Percentiles rank a stretch among this genome's conserved stretches.
phyloP scores from a whole-genome alignment of 2,113 vertebrate genomes.

The Cryptotis parvus region DNA sequence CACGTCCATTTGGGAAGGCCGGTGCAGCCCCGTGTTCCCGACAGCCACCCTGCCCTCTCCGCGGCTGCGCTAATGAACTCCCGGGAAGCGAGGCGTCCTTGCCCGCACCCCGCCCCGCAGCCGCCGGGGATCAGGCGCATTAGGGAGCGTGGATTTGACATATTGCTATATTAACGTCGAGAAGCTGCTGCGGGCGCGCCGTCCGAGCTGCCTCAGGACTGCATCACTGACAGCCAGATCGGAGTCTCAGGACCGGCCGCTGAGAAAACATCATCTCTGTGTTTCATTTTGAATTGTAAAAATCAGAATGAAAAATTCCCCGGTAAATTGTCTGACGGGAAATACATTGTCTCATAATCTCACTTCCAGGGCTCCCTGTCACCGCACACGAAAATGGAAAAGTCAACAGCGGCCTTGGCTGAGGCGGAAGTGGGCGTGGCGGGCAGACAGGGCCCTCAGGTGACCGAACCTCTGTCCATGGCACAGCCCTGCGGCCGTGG shows the following conservation, averaged over 20 bases:
- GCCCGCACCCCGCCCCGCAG: background rate
- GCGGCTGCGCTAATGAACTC: background rate
- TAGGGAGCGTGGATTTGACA: background rate
- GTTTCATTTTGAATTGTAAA: slow-evolving; percentile 30
- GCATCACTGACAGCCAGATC: accelerated
- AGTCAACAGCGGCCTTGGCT: too few species aligned
- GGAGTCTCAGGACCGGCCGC: accelerated
- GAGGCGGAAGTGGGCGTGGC: too few species aligned
- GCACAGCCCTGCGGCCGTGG: too few species aligned
- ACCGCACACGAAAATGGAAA: too few species aligned
- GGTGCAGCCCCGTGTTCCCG: accelerated
- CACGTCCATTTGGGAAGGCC: too few species aligned
- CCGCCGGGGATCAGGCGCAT: background rate
- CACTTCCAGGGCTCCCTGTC: too few species aligned
- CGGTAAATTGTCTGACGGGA: background rate
- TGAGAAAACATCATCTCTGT: background rate
- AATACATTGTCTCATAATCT: background rate
- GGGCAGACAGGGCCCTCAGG: too few species aligned
- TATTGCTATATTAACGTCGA: background rate
- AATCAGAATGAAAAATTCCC: slow-evolving; percentile 31
- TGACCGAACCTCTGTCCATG: too few species aligned
- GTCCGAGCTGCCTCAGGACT: background rate
- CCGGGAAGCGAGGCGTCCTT: too few species aligned
- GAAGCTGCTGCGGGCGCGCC: accelerated
- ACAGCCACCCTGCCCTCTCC: background rate